Conservation (phyloP, 2,113 vertebrate species). For the Scomber scombrus region DNA sequence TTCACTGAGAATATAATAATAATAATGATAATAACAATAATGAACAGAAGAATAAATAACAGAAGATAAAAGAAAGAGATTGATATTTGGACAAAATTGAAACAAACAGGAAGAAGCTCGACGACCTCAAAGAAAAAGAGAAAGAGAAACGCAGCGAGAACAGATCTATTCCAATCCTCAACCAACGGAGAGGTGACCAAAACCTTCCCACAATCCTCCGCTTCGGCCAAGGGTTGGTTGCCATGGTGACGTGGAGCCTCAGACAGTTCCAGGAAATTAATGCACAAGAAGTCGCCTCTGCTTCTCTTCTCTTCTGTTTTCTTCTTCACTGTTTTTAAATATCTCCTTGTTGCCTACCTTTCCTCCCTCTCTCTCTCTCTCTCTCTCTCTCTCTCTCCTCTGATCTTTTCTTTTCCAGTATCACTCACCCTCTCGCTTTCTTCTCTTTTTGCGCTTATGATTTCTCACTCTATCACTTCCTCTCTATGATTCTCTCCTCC, state of each 20-base stretch:
- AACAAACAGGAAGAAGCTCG: neutral
- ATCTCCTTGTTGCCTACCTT: neutral
- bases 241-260: conserved; percentile 47
- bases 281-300: neutral
- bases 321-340: neutral
- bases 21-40: too few species aligned
- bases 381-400: neutral
- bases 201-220: conserved; percentile 72
- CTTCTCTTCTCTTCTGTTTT: neutral
- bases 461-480: conserved; percentile 1
- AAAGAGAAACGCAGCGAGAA: neutral
- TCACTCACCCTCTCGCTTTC: neutral
- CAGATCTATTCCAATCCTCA: conserved; percentile 45
- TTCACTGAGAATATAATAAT: too few species aligned
- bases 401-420: neutral
- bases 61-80: neutral
- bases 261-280: conserved; percentile 34
- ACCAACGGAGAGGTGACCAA: conserved; percentile 63
- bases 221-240: conserved; percentile 62
- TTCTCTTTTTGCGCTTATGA: neutral
- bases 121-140: too few species aligned
- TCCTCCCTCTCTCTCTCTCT: neutral
- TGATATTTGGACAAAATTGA: neutral
- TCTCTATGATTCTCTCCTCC: conserved; percentile 6
- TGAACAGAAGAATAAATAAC: too few species aligned